These are phyloP conservation scores for Papilio aristodemus DNA, from an alignment of 1,140 invertebrate genomes.

Conservation along the genomic window DNA sequence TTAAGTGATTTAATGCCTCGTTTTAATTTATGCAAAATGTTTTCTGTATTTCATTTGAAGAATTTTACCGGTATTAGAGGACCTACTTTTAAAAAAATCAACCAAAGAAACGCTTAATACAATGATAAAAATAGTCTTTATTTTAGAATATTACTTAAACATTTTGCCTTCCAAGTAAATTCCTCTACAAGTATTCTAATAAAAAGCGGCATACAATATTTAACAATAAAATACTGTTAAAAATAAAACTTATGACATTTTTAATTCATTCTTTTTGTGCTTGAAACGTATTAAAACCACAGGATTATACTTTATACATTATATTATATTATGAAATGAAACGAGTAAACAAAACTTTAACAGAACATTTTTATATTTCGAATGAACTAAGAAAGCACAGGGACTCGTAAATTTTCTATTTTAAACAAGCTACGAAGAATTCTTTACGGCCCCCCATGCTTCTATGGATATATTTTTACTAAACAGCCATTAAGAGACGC, in stretches of 20 bases:
- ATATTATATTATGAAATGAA: not conserved
- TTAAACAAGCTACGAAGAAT: constrained; percentile 31
- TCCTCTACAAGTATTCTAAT: too few relatives aligned
- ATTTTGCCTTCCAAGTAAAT: too few relatives aligned
- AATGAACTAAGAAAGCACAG: not conserved
- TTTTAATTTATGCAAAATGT: constrained; percentile 12
- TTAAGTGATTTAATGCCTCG: constrained; percentile 15
- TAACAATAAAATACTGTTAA: too few relatives aligned
- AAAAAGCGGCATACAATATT: too few relatives aligned
- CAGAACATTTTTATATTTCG: constrained; percentile 5
- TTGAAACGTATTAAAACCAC: too few relatives aligned
- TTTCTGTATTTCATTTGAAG: not conserved
- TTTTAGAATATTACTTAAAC: too few relatives aligned
- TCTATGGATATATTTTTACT: constrained; percentile 56
- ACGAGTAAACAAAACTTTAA: not conserved
- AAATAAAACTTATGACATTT: too few relatives aligned
- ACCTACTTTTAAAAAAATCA: not conserved
- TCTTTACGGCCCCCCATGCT: constrained; percentile 37
- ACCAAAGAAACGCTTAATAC: too few relatives aligned
- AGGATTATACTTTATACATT: constrained; percentile 1
- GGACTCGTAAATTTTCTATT: constrained; percentile 36
- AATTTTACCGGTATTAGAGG: not conserved
- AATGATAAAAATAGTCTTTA: too few relatives aligned
- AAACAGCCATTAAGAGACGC: constrained; percentile 59
- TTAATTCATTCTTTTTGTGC: too few relatives aligned